A percentile compares a stretch with the other conserved stretches of the same genome.
These are phyloP conservation scores for Ennomos quercinarius DNA, from an alignment of 2,888 invertebrate genomes.

Conservation along the genomic window DNA sequence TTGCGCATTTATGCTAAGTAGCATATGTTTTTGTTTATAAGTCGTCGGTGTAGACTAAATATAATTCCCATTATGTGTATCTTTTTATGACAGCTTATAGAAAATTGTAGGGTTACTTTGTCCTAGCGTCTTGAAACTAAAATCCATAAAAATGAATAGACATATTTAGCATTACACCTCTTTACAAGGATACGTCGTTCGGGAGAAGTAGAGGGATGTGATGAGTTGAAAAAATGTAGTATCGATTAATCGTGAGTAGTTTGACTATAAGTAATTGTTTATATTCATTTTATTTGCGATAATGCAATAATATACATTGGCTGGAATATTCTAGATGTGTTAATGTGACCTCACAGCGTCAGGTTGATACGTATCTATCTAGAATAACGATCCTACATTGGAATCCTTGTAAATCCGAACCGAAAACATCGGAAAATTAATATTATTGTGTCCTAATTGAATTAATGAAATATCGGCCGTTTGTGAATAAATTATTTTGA, in stretches of 20 bases:
- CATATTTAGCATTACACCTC: no score
- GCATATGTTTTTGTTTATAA: neutral
- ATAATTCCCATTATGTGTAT: no score
- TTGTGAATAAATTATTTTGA: slow-evolving; percentile 35
- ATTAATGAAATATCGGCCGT: slow-evolving; percentile 35
- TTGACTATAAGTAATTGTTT: neutral
- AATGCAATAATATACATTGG: neutral
- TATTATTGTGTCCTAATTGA: slow-evolving; percentile 28
- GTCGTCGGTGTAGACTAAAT: neutral
- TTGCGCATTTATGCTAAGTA: slow-evolving; percentile 18
- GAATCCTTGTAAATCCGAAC: slow-evolving; percentile 38
- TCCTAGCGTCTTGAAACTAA: no score
- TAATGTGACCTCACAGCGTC: slow-evolving; percentile 43
- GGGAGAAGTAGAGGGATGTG: no score
- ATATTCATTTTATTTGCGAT: slow-evolving; percentile 10
- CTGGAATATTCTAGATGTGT: slow-evolving; percentile 38
- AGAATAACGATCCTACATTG: slow-evolving; percentile 12
- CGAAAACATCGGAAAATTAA: slow-evolving; percentile 38
- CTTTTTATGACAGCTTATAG: no score
- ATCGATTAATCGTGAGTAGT: no score
- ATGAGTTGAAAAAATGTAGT: no score
- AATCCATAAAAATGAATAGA: no score
- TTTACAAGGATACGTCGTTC: no score
- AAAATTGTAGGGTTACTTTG: no score
- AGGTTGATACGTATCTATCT: slow-evolving; percentile 25